Evolutionary conservation across 2,113 vertebrate species (phyloP).

Genomic region (Emberiza fucata): DNA sequence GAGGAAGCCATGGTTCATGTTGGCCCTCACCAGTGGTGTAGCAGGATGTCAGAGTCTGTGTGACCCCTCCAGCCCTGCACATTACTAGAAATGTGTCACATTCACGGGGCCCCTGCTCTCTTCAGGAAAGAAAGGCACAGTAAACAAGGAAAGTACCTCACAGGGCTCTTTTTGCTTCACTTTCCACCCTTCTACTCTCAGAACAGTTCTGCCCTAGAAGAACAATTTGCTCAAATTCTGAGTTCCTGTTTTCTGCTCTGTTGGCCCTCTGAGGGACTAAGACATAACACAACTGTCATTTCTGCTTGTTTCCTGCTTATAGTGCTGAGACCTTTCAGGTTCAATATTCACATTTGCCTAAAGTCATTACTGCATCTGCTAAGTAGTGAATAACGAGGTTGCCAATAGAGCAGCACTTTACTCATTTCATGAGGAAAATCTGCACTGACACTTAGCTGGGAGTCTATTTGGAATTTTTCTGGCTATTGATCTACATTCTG

Average conservation of each 20-base stretch:
- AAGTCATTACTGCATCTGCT: constrained; percentile 36
- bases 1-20: neutral
- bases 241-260: constrained; percentile 44
- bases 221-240: neutral
- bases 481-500: constrained; percentile 51
- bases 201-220: neutral
- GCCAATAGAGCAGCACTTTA: constrained; percentile 35
- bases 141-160: neutral
- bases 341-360: constrained; percentile 46
- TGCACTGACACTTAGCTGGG: neutral
- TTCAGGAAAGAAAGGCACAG: neutral
- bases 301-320: neutral
- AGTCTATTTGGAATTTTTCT: constrained; percentile 41
- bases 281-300: neutral
- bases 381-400: constrained; percentile 59
- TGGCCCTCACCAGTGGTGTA: neutral
- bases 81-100: neutral
- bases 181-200: neutral
- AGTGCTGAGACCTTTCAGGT: constrained; percentile 16
- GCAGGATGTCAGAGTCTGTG: neutral
- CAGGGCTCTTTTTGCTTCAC: neutral
- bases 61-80: neutral
- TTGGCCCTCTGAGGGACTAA: neutral
- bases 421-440: constrained; percentile 33
- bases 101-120: neutral